Conservation (phyloP, 2,113 vertebrate species). For the Eurypyga helias region DNA sequence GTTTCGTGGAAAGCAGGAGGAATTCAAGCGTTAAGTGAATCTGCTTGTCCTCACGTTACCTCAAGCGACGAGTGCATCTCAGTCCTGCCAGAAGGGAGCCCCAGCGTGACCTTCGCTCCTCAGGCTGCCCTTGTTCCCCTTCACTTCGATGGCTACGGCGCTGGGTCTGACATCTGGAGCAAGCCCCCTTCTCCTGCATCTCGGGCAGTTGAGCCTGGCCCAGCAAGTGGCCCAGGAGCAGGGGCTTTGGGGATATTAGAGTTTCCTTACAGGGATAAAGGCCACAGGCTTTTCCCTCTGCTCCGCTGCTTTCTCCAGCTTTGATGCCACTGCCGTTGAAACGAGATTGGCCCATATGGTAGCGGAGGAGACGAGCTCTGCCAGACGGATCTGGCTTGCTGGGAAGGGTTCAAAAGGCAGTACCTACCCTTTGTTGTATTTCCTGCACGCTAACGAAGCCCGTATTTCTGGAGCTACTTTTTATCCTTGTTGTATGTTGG, state of each 20-base stretch:
- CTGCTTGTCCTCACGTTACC: background rate
- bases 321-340: background rate
- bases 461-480: background rate
- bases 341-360: background rate
- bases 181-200: background rate
- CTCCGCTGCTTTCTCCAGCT: background rate
- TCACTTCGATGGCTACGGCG: background rate
- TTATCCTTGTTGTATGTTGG: background rate
- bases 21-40: background rate
- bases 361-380: background rate
- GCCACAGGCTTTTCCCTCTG: background rate
- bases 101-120: background rate
- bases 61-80: background rate
- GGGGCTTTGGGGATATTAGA: background rate
- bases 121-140: background rate
- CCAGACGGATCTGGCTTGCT: background rate
- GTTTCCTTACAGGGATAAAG: slow-evolving; percentile 3
- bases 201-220: background rate
- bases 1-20: background rate
- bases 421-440: slow-evolving; percentile 34
- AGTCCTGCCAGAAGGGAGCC: rapidly evolving
- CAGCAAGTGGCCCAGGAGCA: background rate
- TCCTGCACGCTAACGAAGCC: background rate
- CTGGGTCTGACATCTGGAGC: background rate
- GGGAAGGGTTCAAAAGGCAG: slow-evolving; percentile 42